phyloP scores from a whole-genome alignment of 1,140 invertebrate genomes.

The Drosophila orena region DNA sequence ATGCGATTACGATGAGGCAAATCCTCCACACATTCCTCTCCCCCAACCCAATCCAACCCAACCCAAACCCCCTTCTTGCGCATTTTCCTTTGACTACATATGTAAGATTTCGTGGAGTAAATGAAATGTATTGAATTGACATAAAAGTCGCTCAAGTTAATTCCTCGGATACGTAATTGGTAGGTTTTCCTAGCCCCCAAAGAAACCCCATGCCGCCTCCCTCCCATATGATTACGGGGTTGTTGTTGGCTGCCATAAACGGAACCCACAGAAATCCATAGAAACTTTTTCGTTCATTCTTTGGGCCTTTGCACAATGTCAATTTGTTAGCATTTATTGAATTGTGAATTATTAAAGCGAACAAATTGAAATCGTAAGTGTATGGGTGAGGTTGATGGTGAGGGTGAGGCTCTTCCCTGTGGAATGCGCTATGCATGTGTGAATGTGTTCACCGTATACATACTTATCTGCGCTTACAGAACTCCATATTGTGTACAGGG shows the following conservation, averaged over 20 bases:
- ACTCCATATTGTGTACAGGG: constrained; percentile 58
- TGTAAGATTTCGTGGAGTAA: constrained; percentile 61
- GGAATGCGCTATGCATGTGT: constrained; percentile 4
- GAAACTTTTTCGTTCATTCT: constrained; percentile 44
- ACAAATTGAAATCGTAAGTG: constrained; percentile 74
- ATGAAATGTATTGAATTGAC: constrained; percentile 84
- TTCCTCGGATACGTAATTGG: constrained; percentile 79
- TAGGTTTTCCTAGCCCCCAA: constrained; percentile 37
- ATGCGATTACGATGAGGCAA: constrained; percentile 43
- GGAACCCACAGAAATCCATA: constrained; percentile 52
- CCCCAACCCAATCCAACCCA: no score
- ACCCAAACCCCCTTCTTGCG: no score
- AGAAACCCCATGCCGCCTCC: background rate
- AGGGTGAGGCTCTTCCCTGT: constrained; percentile 10
- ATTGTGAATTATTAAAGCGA: constrained; percentile 84
- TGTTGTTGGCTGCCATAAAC: constrained; percentile 51
- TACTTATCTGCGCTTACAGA: constrained; percentile 53
- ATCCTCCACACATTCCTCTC: constrained; percentile 3
- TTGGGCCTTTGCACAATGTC: constrained; percentile 75
- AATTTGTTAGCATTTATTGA: constrained; percentile 84
- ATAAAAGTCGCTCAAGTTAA: constrained; percentile 83
- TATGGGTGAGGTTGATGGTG: constrained; percentile 24
- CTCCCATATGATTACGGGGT: constrained; percentile 70
- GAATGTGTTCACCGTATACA: background rate
- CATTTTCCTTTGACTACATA: constrained; percentile 2